phyloP scores from a whole-genome alignment of 92 coral and sea anemone genomes.

The Epizoanthus stellaris region DNA sequence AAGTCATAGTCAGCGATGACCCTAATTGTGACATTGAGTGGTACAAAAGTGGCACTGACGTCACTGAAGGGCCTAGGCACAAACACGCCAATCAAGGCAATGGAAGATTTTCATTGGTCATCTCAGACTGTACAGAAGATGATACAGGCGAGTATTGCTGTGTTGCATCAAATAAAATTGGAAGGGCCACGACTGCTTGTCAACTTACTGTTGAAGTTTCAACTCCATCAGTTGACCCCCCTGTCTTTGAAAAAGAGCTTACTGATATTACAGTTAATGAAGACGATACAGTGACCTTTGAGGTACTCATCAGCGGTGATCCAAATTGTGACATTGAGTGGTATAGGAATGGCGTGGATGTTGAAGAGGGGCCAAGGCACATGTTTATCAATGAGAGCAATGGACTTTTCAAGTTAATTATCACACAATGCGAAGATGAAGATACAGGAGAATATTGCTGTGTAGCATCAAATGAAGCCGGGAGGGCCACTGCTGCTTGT shows the following conservation, averaged over 20 bases:
- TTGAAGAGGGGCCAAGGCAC: conserved; percentile 61
- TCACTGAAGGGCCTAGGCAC: conserved; percentile 65
- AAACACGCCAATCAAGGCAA: conserved; percentile 51
- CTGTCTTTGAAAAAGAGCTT: conserved; percentile 65
- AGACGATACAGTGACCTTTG: conserved; percentile 60
- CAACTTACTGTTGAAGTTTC: conserved; percentile 67
- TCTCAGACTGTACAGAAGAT: conserved; percentile 71
- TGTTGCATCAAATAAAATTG: conserved; percentile 74
- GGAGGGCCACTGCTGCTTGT: conserved; percentile 63
- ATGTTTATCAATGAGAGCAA: conserved; percentile 55
- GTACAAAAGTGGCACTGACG: conserved; percentile 72
- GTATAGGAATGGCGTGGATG: conserved; percentile 65
- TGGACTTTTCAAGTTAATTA: conserved; percentile 53
- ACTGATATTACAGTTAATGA: conserved; percentile 59
- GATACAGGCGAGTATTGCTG: conserved; percentile 90
- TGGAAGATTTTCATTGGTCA: conserved; percentile 66
- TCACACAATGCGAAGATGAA: conserved; percentile 68
- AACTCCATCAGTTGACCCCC: conserved; percentile 33
- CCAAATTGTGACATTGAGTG: conserved; percentile 67
- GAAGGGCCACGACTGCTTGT: conserved; percentile 72
- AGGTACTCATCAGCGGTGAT: conserved; percentile 52
- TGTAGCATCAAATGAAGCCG: conserved; percentile 65
- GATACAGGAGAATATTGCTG: conserved; percentile 76
- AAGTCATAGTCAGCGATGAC: conserved; percentile 60
- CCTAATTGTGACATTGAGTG: conserved; percentile 70